Evolutionary conservation across 2,113 vertebrate species (phyloP), one percentile per base, ranked within the genome.

Genomic region (Haemorhous mexicanus): DNA sequence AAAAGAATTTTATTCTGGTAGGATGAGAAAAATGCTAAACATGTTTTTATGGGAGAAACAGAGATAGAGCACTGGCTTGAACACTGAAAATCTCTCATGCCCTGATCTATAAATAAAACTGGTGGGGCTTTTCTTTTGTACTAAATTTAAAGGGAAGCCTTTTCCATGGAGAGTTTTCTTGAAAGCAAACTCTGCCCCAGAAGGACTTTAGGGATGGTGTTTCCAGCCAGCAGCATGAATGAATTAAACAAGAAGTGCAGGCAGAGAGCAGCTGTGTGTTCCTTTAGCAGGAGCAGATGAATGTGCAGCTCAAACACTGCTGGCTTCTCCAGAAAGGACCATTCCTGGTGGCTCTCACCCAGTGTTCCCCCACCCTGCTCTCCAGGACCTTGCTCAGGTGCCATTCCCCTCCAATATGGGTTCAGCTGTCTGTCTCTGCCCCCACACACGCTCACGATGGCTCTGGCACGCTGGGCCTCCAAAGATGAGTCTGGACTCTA

Each of bases 151-250:
- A 91, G 84, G 75, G 9, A 91, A 96, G 83, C 0, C 89, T 95
- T 95, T 90, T 96, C 96, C 95, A 28, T 16, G 46, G 94, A 96
- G 93, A 90, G 76, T 68, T 95, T 87, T 35, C 89, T 92, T 96
- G 84, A 91, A 94, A 86, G 93, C 87, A 90, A 90, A 77, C 82
- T 20, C 7, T 62, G 91, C 69, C 94, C 94, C 96, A 95, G 80
- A 96, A 96, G 93, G 90, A 90, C 81, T 95, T 77, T 91, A 95
- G 92, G 2, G 58, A 24, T 39, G 91, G 91, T 50, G 86, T 93
- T 97, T 96, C 94, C 90, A 95, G 68, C 87, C 44, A 89, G 93
- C 96, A 97, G 90, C 95, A 95, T 93, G 95, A 95, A 96, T 95
- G 94, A 96, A 95, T 96, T 94, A 95, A 96, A 87, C 89, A 82